These are phyloP conservation scores for Paramuricea clavata DNA, from an alignment of 92 coral and sea anemone genomes.

Conservation along the genomic window DNA sequence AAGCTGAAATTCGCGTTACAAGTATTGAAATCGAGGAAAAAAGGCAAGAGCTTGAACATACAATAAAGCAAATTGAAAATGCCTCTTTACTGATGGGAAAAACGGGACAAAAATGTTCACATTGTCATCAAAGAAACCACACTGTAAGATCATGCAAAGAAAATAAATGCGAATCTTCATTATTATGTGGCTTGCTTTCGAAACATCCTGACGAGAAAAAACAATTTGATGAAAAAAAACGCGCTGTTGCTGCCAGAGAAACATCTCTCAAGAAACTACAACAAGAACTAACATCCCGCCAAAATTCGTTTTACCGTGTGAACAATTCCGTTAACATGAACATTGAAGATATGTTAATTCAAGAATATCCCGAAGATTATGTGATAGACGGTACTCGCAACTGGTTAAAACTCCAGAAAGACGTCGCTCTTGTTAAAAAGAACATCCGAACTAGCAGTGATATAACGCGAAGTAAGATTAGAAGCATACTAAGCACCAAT, in stretches of 20 bases:
- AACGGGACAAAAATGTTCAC: constrained; percentile 56
- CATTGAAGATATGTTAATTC: constrained; percentile 54
- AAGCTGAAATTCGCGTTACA: constrained; percentile 6
- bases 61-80: background rate
- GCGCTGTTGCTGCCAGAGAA: constrained; percentile 2
- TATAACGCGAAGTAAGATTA: background rate
- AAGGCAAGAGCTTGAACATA: background rate
- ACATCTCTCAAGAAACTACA: constrained; percentile 53
- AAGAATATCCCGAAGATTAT: constrained; percentile 60
- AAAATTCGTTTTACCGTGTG: constrained; percentile 55
- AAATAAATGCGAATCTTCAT: constrained; percentile 58
- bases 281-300: constrained; percentile 58
- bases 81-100: constrained; percentile 19
- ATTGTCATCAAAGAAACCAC: constrained; percentile 62
- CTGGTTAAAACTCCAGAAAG: constrained; percentile 67
- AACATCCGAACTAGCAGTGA: constrained; percentile 38
- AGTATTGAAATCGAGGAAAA: background rate
- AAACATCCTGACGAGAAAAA: constrained; percentile 55
- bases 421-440: constrained; percentile 51
- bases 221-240: constrained; percentile 45
- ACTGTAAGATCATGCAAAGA: constrained; percentile 36
- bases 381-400: constrained; percentile 40
- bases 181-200: constrained; percentile 47
- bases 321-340: constrained; percentile 53
- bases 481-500: background rate